Evolutionary conservation across 1,140 invertebrate genomes (phyloP).

Genomic region (Panagrolaimus sp.): DNA sequence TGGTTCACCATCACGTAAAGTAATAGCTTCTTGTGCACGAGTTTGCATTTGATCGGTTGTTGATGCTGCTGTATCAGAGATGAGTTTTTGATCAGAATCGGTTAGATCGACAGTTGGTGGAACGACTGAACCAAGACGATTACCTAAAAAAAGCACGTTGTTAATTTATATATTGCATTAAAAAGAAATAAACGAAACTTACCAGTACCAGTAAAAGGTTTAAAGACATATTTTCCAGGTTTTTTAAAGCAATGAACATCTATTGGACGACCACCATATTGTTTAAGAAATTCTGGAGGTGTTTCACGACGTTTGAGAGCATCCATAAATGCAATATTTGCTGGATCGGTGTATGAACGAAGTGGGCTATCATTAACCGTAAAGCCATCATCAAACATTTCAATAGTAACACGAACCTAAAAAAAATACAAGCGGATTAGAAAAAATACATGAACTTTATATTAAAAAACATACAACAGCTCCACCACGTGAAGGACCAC

Average conservation of each 20-base stretch:
- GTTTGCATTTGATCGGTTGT: constrained; percentile 1
- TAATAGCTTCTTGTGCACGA: not conserved
- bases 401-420: not conserved
- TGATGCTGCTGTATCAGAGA: not conserved
- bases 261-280: not conserved
- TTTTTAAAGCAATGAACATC: constrained; percentile 11
- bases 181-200: too few species aligned
- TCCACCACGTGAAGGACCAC: not conserved
- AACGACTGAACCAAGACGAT: not conserved
- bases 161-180: too few species aligned
- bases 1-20: not conserved
- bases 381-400: constrained; percentile 4
- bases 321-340: not conserved
- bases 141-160: too few species aligned
- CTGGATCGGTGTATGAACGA: not conserved
- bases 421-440: not conserved
- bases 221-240: constrained; percentile 3
- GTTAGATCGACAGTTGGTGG: not conserved
- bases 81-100: not conserved
- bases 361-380: not conserved
- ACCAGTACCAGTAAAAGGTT: constrained; percentile 2
- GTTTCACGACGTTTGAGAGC: not conserved
- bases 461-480: not conserved
- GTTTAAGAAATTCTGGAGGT: not conserved
- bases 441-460: not conserved